Evolutionary conservation across 1,140 invertebrate species (phyloP).

Genomic region (Micrasema minimum): DNA sequence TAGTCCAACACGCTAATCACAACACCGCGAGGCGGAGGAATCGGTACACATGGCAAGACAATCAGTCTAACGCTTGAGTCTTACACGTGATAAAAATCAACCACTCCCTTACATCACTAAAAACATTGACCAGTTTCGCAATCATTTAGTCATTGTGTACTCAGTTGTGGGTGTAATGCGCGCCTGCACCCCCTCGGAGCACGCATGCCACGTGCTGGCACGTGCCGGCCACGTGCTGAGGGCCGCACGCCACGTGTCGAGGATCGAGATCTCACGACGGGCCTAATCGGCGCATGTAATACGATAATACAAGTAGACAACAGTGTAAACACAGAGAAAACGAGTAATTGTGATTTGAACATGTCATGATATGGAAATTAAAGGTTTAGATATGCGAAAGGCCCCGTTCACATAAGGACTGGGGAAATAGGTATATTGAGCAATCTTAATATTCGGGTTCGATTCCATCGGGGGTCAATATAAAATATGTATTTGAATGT

Average conservation of each 20-base stretch:
- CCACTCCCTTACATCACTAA: not conserved
- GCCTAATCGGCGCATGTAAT: slow-evolving; percentile 42
- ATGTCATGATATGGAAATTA: slow-evolving; percentile 25
- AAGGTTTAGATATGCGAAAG: too few relatives aligned
- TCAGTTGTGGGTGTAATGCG: too few relatives aligned
- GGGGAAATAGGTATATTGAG: too few relatives aligned
- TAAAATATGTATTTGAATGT: too few relatives aligned
- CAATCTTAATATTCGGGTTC: too few relatives aligned
- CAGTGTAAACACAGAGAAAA: slow-evolving; percentile 45
- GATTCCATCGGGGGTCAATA: too few relatives aligned
- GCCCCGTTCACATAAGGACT: too few relatives aligned
- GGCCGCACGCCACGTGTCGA: too few relatives aligned
- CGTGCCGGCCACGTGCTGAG: slow-evolving; percentile 32
- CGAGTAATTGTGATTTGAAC: slow-evolving; percentile 30
- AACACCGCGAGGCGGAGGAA: too few relatives aligned
- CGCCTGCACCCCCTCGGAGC: not conserved
- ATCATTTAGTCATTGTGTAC: not conserved
- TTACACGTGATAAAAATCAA: not conserved
- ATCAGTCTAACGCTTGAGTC: too few relatives aligned
- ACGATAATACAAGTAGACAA: slow-evolving; percentile 46
- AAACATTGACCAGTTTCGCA: not conserved
- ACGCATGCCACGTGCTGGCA: not conserved
- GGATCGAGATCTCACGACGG: slow-evolving; percentile 35
- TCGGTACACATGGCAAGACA: too few relatives aligned
- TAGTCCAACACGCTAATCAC: too few relatives aligned